Conservation (phyloP, 2,888 invertebrate genomes). For the Flexamia atlantica region DNA sequence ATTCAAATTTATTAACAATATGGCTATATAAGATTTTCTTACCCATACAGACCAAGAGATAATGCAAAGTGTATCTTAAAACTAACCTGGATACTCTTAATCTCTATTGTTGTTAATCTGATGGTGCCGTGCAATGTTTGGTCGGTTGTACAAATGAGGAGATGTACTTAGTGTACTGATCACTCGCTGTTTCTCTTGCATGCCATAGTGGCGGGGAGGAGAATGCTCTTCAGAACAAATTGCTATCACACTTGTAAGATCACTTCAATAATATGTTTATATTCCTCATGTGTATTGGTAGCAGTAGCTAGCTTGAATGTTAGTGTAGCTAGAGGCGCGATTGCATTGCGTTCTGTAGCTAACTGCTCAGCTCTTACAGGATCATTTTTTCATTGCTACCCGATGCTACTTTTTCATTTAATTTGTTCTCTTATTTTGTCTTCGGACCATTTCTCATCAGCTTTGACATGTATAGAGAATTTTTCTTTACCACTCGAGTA, state of each 20-base stretch:
- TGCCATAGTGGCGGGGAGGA: constrained; percentile 83
- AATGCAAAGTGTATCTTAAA: too few relatives aligned
- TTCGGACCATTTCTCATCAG: constrained; percentile 16
- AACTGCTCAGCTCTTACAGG: not conserved
- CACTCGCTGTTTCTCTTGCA: constrained; percentile 76
- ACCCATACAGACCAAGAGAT: too few relatives aligned
- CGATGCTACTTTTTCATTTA: constrained; percentile 33
- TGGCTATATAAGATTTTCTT: too few relatives aligned
- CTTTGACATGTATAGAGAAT: not conserved
- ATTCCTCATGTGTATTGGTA: constrained; percentile 47
- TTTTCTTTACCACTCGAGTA: too few relatives aligned
- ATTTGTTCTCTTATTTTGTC: constrained; percentile 55
- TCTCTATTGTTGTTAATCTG: too few relatives aligned
- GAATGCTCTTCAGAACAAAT: constrained; percentile 83
- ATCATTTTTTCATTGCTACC: constrained; percentile 59
- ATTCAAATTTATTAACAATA: too few relatives aligned
- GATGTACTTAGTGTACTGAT: constrained; percentile 1
- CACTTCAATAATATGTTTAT: constrained; percentile 65
- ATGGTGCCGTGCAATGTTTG: too few relatives aligned
- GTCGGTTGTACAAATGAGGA: not conserved
- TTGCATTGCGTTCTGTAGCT: not conserved
- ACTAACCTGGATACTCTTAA: too few relatives aligned
- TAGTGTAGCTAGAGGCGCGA: constrained; percentile 47
- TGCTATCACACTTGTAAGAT: constrained; percentile 83
- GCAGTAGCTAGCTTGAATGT: constrained; percentile 56